Evolutionary conservation across 2,113 vertebrate genomes (phyloP), one percentile per base, ranked within the genome.

Genomic region (Aviceda subcristata): DNA sequence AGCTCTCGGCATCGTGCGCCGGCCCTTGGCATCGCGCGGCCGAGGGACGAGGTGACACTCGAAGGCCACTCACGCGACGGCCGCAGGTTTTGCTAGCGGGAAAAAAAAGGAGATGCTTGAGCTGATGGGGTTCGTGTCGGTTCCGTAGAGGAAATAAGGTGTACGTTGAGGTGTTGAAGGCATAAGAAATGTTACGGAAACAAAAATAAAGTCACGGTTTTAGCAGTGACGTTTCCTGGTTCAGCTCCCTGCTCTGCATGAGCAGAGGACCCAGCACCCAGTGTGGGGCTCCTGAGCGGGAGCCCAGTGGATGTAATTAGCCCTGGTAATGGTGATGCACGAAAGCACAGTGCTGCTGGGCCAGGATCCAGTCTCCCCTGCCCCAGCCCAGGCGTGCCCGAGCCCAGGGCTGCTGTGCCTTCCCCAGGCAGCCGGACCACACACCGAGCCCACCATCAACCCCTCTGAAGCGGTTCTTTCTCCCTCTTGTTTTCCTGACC

Each of bases 41-140:
- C 26, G 46, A 34, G 32, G 39, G n/a, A n/a, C 0, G 3, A 51
- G 50, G 32, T 32, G 82, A 38, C 63, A 12, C 38, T 22, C 3
- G 1, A 19, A 60, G 55, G 56, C 13, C 27, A 2, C 36, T 41
- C 5, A 0, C 39, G 43, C 38, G 6, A n/a, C 1, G 7, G 68
- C 51, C 39, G 68, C 13, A 46, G 51, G 11, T 27, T 90, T 16
- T 59, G 16, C 15, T 10, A 24, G 36, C 21, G 9, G 66, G 48
- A 17, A 29, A 73, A 45, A 55, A 45, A 56, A 57, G 17, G 45
- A 15, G 13, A 1, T 53, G 73, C 18, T 43, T 15, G 36, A 56
- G 59, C 36, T 17, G 39, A 2, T 32, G 46, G 79, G 7, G 15
- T 5, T 81, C 1, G 0, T 27, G 7, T 4, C 21, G 18, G 32